phyloP scores from a whole-genome alignment of 2,113 vertebrate genomes.

The Anhinga anhinga region DNA sequence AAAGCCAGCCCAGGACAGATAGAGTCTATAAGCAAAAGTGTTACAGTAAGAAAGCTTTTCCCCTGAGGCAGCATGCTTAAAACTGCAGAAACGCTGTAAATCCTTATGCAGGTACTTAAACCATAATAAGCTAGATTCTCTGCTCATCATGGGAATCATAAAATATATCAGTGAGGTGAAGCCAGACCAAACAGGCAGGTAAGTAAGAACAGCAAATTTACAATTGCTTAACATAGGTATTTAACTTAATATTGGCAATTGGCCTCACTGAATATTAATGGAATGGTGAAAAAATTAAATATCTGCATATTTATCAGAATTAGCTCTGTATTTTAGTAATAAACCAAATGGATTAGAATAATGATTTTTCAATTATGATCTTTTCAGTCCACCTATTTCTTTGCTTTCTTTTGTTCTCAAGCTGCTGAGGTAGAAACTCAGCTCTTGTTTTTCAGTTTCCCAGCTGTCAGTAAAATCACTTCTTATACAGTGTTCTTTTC shows the following conservation, averaged over 20 bases:
- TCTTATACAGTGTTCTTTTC: not conserved
- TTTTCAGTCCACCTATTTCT: not conserved
- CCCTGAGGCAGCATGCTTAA: not conserved
- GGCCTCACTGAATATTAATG: not conserved
- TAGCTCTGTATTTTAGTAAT: not conserved
- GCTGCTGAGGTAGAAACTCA: not conserved
- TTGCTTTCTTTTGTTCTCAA: not conserved
- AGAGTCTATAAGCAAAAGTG: not conserved
- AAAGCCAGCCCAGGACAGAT: not conserved
- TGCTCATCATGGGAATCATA: not conserved
- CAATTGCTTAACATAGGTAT: not conserved
- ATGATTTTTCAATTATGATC: not conserved
- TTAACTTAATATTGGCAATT: not conserved
- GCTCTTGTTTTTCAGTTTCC: not conserved
- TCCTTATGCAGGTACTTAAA: not conserved
- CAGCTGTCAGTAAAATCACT: not conserved
- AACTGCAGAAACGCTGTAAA: not conserved
- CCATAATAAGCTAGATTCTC: not conserved
- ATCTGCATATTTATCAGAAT: not conserved
- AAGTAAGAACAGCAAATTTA: not conserved
- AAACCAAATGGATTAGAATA: not conserved
- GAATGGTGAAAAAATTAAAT: not conserved
- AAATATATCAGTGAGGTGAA: not conserved
- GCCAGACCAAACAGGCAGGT: not conserved
- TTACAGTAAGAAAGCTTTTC: not conserved